These are phyloP conservation scores for Stenodera caucasica DNA, from an alignment of 2,888 invertebrate species.

Conservation along the genomic window DNA sequence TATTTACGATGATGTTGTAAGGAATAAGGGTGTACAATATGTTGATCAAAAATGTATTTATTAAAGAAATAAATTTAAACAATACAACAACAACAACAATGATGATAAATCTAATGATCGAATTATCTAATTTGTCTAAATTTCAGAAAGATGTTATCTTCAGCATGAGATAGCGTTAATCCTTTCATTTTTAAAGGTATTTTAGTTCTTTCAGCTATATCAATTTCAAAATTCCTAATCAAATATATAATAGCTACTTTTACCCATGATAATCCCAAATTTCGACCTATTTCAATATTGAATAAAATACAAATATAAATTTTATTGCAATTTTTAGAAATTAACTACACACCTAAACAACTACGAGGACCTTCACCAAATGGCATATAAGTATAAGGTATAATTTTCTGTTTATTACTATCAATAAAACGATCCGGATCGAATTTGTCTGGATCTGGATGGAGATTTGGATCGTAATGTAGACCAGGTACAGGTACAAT, in stretches of 20 bases:
- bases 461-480: conserved; percentile 51
- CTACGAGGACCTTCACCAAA: conserved; percentile 52
- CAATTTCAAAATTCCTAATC: conserved; percentile 43
- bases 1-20: too few species aligned
- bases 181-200: conserved; percentile 42
- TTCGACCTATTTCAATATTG: conserved; percentile 42
- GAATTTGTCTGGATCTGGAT: conserved; percentile 53
- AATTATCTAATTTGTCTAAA: conserved; percentile 25
- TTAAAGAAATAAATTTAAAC: too few species aligned
- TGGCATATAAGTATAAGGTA: conserved; percentile 38
- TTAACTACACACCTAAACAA: conserved; percentile 47
- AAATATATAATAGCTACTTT: conserved; percentile 48
- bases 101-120: too few species aligned
- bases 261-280: conserved; percentile 49
- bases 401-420: conserved; percentile 41
- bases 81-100: too few species aligned
- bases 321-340: too few species aligned
- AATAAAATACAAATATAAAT: neutral
- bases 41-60: too few species aligned
- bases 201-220: conserved; percentile 41
- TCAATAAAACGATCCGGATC: conserved; percentile 54
- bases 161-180: conserved; percentile 45
- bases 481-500: conserved; percentile 49
- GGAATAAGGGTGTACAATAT: too few species aligned
- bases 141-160: conserved; percentile 42